Conservation (phyloP, 2,113 vertebrate genomes). For the Anser cygnoides region DNA sequence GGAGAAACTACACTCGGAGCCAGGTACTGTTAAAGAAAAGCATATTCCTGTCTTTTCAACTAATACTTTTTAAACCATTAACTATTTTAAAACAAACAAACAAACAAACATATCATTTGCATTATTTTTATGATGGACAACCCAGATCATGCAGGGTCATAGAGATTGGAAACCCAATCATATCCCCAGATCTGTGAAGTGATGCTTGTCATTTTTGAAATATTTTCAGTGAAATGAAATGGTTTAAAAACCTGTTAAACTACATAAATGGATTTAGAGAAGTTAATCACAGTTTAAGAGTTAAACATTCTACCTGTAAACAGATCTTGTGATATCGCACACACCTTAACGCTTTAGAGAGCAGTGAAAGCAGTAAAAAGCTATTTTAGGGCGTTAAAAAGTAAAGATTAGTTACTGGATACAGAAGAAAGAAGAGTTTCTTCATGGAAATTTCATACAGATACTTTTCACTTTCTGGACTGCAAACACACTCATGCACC, state of each 20-base stretch:
- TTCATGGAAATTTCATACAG: conserved; percentile 72
- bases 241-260: conserved; percentile 67
- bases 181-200: conserved; percentile 84
- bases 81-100: conserved; percentile 59
- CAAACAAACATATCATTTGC: conserved; percentile 39
- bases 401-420: conserved; percentile 70
- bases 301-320: conserved; percentile 47
- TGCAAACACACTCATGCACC: conserved; percentile 63
- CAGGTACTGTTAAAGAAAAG: conserved; percentile 89
- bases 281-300: conserved; percentile 47
- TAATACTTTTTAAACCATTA: conserved; percentile 75
- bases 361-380: conserved; percentile 68
- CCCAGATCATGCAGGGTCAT: conserved; percentile 77
- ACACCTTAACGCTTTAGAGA: conserved; percentile 60
- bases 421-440: conserved; percentile 79
- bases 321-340: conserved; percentile 82
- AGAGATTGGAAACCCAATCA: conserved; percentile 86
- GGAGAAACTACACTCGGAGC: conserved; percentile 81
- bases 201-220: conserved; percentile 38
- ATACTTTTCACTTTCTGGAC: conserved; percentile 74
- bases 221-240: conserved; percentile 36
- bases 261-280: conserved; percentile 35
- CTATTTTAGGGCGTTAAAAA: conserved; percentile 57
- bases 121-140: conserved; percentile 67
- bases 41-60: conserved; percentile 64